Evolutionary conservation across 2,797 vertebrate species (phyloP).

Genomic region (Carcharodon carcharias): DNA sequence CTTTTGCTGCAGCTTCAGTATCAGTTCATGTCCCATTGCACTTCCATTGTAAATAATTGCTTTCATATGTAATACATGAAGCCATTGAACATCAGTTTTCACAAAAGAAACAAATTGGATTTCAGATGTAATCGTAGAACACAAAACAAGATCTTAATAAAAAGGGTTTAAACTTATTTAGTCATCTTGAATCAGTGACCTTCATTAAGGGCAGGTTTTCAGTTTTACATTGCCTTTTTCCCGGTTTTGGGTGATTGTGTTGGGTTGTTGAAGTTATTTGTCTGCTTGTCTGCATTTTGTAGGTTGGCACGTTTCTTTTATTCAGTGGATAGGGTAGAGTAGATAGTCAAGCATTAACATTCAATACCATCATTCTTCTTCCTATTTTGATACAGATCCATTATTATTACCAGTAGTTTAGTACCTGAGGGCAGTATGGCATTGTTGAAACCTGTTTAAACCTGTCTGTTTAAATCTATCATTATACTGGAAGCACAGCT

Average conservation of each 20-base stretch:
- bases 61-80: neutral
- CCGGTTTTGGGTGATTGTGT: neutral
- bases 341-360: neutral
- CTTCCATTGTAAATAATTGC: neutral
- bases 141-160: neutral
- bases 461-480: neutral
- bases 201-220: neutral
- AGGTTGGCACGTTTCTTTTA: neutral
- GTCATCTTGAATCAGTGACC: neutral
- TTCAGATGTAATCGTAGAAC: slow-evolving; percentile 6
- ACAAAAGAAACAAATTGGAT: neutral
- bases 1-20: neutral
- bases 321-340: neutral
- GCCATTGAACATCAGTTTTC: neutral
- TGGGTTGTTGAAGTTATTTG: neutral
- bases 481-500: too few species aligned
- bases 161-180: neutral
- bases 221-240: neutral
- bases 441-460: slow-evolving; percentile 17
- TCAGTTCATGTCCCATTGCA: neutral
- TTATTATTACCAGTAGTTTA: neutral
- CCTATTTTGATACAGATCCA: neutral
- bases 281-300: neutral
- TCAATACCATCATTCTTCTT: neutral
- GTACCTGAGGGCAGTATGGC: neutral